Conservation (phyloP, 2,888 invertebrate species). For the Villa cingulata region DNA sequence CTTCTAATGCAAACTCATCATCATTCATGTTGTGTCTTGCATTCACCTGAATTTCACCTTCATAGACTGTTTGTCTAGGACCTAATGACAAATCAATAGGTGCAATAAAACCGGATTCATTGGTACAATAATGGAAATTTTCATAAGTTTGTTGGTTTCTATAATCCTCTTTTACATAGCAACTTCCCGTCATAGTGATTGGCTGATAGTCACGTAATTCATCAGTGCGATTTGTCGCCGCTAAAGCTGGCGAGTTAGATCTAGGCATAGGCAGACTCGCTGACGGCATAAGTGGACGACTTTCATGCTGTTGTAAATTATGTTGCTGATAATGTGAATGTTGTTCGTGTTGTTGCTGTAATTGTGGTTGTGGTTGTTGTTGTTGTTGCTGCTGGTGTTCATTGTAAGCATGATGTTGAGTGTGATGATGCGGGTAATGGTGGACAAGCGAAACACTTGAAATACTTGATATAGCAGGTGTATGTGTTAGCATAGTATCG, state of each 20-base stretch:
- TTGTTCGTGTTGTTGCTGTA: constrained; percentile 14
- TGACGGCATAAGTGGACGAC: constrained; percentile 22
- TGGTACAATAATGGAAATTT: constrained; percentile 13
- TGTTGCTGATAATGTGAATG: constrained; percentile 1
- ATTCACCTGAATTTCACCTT: background rate
- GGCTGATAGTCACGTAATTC: constrained; percentile 19
- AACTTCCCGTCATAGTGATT: constrained; percentile 15
- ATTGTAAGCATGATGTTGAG: constrained; percentile 12
- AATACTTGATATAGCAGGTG: constrained; percentile 9
- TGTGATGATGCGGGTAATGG: constrained; percentile 14
- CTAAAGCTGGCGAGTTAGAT: constrained; percentile 4
- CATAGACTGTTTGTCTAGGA: constrained; percentile 6
- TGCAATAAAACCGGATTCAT: constrained; percentile 14
- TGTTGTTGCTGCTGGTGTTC: constrained; percentile 20
- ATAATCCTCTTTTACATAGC: constrained; percentile 19
- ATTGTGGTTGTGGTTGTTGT: constrained; percentile 22
- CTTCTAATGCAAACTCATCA: background rate
- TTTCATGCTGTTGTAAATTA: constrained; percentile 6
- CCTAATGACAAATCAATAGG: constrained; percentile 33
- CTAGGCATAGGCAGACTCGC: constrained; percentile 20
- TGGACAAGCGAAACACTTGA: constrained; percentile 3
- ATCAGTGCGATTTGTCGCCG: constrained; percentile 17
- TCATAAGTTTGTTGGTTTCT: constrained; percentile 13
- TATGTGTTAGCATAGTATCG: constrained; percentile 12
- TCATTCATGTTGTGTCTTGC: background rate